Evolutionary conservation across 2,797 vertebrate species (phyloP).

Genomic region (Nasua narica): DNA sequence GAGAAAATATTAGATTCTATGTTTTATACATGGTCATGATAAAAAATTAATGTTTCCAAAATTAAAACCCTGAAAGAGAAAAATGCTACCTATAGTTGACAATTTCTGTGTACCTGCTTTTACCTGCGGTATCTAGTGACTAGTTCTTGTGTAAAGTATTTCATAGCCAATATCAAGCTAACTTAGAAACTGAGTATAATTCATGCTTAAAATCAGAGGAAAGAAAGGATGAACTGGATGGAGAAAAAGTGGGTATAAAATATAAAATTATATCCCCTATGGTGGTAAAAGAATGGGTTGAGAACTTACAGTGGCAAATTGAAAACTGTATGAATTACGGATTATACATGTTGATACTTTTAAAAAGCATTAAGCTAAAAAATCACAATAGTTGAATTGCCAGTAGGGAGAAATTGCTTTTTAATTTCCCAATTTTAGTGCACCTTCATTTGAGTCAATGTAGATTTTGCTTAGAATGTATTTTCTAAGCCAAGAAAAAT

Average conservation of each 20-base stretch:
- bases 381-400: background rate
- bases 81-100: background rate
- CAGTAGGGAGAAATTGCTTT: slow-evolving; percentile 1
- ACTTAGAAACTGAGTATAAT: background rate
- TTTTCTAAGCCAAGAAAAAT: slow-evolving; percentile 52
- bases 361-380: slow-evolving; percentile 40
- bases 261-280: background rate
- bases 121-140: background rate
- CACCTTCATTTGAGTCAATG: slow-evolving; percentile 24
- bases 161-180: background rate
- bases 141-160: background rate
- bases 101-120: background rate
- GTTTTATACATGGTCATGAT: background rate
- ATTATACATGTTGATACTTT: background rate
- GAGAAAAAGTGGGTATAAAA: background rate
- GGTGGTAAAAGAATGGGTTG: background rate
- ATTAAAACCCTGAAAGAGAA: background rate
- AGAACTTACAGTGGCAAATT: background rate
- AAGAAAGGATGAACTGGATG: background rate
- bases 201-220: background rate
- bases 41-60: slow-evolving; percentile 5
- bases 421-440: slow-evolving; percentile 44
- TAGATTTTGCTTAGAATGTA: slow-evolving; percentile 55
- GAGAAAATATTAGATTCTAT: background rate
- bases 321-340: background rate